Evolutionary conservation across 1,140 invertebrate species (phyloP).

Genomic region (Pachyrhynchus sulphureomaculatus): DNA sequence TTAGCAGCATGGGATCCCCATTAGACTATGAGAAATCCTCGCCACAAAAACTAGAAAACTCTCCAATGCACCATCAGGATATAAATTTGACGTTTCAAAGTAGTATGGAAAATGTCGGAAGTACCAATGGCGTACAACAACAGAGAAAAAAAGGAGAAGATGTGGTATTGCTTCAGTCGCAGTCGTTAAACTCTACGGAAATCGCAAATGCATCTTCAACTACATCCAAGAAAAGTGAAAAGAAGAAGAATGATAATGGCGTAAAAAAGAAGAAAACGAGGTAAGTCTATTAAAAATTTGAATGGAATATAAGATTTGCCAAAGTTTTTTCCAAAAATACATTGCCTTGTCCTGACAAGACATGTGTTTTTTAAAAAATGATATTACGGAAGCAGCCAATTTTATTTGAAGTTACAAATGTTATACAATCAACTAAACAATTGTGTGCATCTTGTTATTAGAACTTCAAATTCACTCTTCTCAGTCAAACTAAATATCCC

Average conservation of each 20-base stretch:
- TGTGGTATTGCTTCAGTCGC: slow-evolving; percentile 54
- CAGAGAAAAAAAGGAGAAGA: slow-evolving; percentile 54
- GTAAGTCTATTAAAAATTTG: slow-evolving; percentile 53
- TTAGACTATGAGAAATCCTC: slow-evolving; percentile 49
- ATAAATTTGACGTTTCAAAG: slow-evolving; percentile 44
- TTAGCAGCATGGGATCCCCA: slow-evolving; percentile 45
- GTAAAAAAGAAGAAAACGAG: slow-evolving; percentile 94
- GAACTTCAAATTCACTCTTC: too few relatives aligned
- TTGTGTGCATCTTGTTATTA: too few relatives aligned
- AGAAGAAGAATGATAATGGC: slow-evolving; percentile 83
- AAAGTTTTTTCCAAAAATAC: not conserved
- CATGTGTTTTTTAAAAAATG: too few relatives aligned
- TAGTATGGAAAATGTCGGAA: slow-evolving; percentile 47
- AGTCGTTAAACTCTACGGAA: slow-evolving; percentile 47
- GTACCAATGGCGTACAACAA: slow-evolving; percentile 50
- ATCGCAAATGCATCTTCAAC: slow-evolving; percentile 43
- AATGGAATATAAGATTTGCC: not conserved
- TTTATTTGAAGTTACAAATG: too few relatives aligned
- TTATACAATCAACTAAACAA: too few relatives aligned
- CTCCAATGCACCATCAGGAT: slow-evolving; percentile 49
- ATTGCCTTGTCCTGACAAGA: not conserved
- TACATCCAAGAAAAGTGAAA: slow-evolving; percentile 57
- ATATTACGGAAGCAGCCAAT: too few relatives aligned
- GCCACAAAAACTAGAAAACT: slow-evolving; percentile 43
- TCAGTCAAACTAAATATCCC: too few relatives aligned